phyloP scores from a whole-genome alignment of 2,888 invertebrate species.

The Perithous albicinctus region DNA sequence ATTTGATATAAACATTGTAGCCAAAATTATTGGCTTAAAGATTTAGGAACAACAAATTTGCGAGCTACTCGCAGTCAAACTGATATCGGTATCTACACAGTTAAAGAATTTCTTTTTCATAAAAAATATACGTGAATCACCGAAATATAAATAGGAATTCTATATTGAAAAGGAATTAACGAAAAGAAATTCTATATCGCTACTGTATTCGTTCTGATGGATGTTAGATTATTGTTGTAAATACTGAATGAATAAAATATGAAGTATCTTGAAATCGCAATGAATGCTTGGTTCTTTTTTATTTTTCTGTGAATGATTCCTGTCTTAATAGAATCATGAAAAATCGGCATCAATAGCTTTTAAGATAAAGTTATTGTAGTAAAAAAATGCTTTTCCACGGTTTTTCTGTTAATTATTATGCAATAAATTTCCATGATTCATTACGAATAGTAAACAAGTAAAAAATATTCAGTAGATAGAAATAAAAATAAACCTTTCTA shows the following conservation, averaged over 20 bases:
- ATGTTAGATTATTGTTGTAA: slow-evolving; percentile 56
- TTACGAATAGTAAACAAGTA: no score
- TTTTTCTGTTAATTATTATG: no score
- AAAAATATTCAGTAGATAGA: no score
- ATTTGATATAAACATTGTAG: slow-evolving; percentile 14
- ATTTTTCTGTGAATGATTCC: background rate
- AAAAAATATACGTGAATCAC: slow-evolving; percentile 10
- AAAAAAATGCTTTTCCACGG: no score
- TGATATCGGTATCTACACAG: background rate
- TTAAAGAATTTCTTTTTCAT: slow-evolving; percentile 21
- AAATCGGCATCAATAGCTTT: background rate
- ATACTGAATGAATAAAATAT: slow-evolving; percentile 60
- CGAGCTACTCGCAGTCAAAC: slow-evolving; percentile 5
- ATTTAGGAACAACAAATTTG: slow-evolving; percentile 33
- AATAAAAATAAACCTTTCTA: no score
- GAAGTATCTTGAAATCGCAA: slow-evolving; percentile 26
- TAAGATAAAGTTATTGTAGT: no score
- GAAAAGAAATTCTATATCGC: slow-evolving; percentile 25
- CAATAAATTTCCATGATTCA: no score
- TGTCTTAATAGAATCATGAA: background rate
- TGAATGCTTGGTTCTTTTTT: slow-evolving; percentile 1
- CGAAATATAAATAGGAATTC: slow-evolving; percentile 25
- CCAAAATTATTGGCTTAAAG: slow-evolving; percentile 1
- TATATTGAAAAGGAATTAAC: slow-evolving; percentile 1
- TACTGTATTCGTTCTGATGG: slow-evolving; percentile 41